Conservation (phyloP, 2,113 vertebrate species). For the Oreochromis tanganicae region DNA sequence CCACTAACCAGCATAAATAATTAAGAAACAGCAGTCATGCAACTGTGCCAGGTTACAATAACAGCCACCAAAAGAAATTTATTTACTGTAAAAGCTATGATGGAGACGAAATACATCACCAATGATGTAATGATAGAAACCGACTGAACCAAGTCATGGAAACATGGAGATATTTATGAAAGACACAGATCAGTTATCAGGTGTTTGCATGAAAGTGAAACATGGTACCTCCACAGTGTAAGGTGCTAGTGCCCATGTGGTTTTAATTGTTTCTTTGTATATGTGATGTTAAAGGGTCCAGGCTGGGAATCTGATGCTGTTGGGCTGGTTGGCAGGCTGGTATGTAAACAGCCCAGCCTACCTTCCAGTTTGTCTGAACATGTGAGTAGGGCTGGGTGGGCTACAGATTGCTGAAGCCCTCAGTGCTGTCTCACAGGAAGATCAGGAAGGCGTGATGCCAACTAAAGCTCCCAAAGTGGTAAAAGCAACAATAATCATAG, state of each 20-base stretch:
- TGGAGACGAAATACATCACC: background rate
- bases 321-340: background rate
- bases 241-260: background rate
- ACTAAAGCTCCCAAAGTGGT: background rate
- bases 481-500: background rate
- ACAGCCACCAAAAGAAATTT: fast-evolving
- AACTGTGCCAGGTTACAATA: background rate
- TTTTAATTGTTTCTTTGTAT: background rate
- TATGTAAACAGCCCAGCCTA: background rate
- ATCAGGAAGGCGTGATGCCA: background rate
- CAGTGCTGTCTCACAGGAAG: background rate
- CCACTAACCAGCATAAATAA: background rate
- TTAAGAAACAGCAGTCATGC: background rate
- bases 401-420: background rate
- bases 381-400: fast-evolving
- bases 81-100: background rate
- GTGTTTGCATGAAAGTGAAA: background rate
- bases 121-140: background rate
- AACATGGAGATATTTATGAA: background rate
- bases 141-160: background rate
- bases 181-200: background rate
- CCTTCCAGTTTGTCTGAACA: background rate
- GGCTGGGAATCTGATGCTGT: background rate
- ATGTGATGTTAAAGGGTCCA: background rate
- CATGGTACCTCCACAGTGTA: background rate